Evolutionary conservation across 2,888 invertebrate genomes (phyloP).

Genomic region (Ceramica pisi): DNA sequence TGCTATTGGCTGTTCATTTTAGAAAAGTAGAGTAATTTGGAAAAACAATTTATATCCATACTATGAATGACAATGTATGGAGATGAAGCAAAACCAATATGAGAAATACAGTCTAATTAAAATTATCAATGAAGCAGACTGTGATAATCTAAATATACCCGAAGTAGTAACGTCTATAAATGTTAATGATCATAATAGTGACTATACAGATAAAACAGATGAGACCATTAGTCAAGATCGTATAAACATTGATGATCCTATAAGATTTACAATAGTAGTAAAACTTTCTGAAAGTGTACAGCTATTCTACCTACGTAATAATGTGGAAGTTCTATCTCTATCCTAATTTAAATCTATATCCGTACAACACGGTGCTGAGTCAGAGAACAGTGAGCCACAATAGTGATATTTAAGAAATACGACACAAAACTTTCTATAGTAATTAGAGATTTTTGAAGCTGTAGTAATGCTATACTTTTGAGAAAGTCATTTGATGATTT

Average conservation of each 20-base stretch:
- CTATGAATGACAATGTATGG: constrained; percentile 50
- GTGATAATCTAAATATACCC: constrained; percentile 35
- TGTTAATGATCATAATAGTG: constrained; percentile 43
- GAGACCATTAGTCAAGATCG: constrained; percentile 46
- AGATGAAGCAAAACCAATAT: constrained; percentile 44
- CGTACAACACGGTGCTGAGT: constrained; percentile 60
- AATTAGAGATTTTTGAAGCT: constrained; percentile 50
- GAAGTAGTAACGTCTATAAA: constrained; percentile 25
- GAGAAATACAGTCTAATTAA: constrained; percentile 19
- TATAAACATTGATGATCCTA: constrained; percentile 40
- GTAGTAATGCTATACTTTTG: constrained; percentile 34
- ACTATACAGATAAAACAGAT: constrained; percentile 49
- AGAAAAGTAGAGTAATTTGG: constrained; percentile 23
- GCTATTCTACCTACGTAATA: constrained; percentile 53
- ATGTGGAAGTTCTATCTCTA: constrained; percentile 55
- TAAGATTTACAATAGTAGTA: constrained; percentile 41
- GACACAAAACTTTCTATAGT: constrained; percentile 59
- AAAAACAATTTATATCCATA: constrained; percentile 46
- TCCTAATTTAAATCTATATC: constrained; percentile 57
- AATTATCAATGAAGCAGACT: constrained; percentile 53
- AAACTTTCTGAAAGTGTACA: constrained; percentile 48
- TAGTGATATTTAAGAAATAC: constrained; percentile 46
- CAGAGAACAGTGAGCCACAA: constrained; percentile 44
- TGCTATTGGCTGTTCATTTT: constrained; percentile 65
- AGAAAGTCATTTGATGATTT: constrained; percentile 30